Evolutionary conservation across 2,888 invertebrate genomes (phyloP).

Genomic region (Mesorhabditis spiculigera): DNA sequence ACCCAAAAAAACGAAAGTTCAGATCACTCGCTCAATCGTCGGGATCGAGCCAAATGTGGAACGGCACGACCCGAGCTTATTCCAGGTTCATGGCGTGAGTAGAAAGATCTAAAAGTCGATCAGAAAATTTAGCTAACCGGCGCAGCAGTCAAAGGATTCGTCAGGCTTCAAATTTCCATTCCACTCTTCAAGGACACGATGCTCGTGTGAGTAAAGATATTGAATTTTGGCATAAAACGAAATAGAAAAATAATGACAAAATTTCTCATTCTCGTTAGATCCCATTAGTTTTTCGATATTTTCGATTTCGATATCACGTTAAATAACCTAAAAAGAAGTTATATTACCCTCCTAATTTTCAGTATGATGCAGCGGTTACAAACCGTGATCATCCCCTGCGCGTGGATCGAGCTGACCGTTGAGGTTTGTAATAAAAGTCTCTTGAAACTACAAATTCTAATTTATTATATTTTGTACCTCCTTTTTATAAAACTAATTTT

Average conservation of each 20-base stretch:
- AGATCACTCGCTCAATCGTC: background rate
- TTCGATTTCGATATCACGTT: background rate
- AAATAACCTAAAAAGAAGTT: background rate
- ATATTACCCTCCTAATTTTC: background rate
- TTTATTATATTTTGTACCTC: too few relatives aligned
- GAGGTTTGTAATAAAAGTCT: background rate
- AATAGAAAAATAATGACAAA: background rate
- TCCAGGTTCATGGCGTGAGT: background rate
- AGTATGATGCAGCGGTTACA: background rate
- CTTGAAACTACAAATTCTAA: too few relatives aligned
- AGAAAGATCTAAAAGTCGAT: background rate
- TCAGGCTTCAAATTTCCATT: background rate
- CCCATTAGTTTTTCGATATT: too few relatives aligned
- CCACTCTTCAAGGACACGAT: background rate
- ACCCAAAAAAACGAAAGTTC: too few relatives aligned
- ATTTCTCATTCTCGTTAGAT: too few relatives aligned
- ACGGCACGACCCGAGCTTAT: background rate
- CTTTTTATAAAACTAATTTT: background rate
- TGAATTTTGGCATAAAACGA: background rate
- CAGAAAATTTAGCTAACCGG: background rate
- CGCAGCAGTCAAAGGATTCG: background rate
- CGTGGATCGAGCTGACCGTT: slow-evolving; percentile 6
- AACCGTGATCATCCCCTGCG: background rate
- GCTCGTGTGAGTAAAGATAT: background rate
- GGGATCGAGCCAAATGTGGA: background rate